Evolutionary conservation across 2,888 invertebrate genomes (phyloP).

Genomic region (Sinelater perroti): DNA sequence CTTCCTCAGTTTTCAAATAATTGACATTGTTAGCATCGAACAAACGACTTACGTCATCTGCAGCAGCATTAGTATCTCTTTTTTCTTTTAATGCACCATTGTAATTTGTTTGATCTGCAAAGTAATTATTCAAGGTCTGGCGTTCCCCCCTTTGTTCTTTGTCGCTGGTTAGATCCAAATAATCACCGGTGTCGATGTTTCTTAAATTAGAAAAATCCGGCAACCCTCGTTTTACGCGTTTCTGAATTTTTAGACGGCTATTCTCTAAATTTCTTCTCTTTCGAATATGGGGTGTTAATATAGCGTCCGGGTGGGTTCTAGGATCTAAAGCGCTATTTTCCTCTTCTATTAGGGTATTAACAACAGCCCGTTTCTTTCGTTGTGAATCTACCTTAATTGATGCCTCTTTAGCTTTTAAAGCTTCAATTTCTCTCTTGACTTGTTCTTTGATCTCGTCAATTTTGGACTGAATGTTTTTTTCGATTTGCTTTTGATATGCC

Average conservation of each 20-base stretch:
- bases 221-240: slow-evolving; percentile 16
- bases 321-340: slow-evolving; percentile 54
- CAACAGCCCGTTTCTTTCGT: slow-evolving; percentile 48
- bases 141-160: background rate
- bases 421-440: slow-evolving; percentile 56
- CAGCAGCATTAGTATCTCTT: background rate
- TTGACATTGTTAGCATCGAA: no score
- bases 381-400: slow-evolving; percentile 25
- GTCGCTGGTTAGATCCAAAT: slow-evolving; percentile 13
- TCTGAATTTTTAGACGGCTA: background rate
- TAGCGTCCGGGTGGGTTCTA: slow-evolving; percentile 44
- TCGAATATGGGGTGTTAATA: slow-evolving; percentile 49
- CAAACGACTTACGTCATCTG: no score
- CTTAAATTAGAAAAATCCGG: slow-evolving; percentile 20
- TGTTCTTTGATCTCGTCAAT: slow-evolving; percentile 58
- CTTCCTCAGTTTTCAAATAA: no score
- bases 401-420: slow-evolving; percentile 32
- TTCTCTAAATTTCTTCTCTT: slow-evolving; percentile 45
- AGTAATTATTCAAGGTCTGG: background rate
- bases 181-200: slow-evolving; percentile 16
- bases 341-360: slow-evolving; percentile 49
- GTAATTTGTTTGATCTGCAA: slow-evolving; percentile 1
- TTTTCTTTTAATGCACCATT: background rate
- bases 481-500: slow-evolving; percentile 51
- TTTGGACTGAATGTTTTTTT: slow-evolving; percentile 55